These are phyloP conservation scores for Pluvianellus socialis DNA, from an alignment of 2,113 vertebrate species.

Conservation along the genomic window DNA sequence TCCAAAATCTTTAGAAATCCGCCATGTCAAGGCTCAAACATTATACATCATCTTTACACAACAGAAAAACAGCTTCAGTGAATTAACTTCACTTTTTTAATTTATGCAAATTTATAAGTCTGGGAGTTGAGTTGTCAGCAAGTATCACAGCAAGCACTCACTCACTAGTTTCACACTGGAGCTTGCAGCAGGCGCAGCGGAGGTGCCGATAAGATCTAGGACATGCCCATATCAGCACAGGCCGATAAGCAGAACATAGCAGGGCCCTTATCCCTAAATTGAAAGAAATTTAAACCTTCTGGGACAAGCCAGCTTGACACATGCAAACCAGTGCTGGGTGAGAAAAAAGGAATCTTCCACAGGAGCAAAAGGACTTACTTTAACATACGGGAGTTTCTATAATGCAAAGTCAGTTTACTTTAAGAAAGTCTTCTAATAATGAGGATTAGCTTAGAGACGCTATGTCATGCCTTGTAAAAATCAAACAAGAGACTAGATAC, in stretches of 20 bases:
- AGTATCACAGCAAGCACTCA: not conserved
- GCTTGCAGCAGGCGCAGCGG: not conserved
- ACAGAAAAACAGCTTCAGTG: not conserved
- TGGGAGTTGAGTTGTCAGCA: not conserved
- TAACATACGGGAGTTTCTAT: not conserved
- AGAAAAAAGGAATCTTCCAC: not conserved
- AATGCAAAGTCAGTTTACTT: not conserved
- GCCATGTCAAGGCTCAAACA: not conserved
- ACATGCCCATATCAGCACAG: not conserved
- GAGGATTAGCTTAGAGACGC: not conserved
- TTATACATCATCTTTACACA: not conserved
- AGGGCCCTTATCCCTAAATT: not conserved
- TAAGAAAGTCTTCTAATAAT: not conserved
- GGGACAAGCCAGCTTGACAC: not conserved
- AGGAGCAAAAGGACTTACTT: not conserved
- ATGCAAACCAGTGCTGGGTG: fast-evolving
- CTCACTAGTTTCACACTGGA: not conserved
- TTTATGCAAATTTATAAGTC: not conserved
- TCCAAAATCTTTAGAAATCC: not conserved
- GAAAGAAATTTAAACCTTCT: not conserved
- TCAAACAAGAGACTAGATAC: not conserved
- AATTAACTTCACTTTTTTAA: not conserved
- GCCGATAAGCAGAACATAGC: not conserved
- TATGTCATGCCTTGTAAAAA: not conserved
- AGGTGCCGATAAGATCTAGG: not conserved